Base-by-base conservation (phyloP, 1,140 invertebrate genomes). In the Pseudomyrmex gracilis region DNA sequence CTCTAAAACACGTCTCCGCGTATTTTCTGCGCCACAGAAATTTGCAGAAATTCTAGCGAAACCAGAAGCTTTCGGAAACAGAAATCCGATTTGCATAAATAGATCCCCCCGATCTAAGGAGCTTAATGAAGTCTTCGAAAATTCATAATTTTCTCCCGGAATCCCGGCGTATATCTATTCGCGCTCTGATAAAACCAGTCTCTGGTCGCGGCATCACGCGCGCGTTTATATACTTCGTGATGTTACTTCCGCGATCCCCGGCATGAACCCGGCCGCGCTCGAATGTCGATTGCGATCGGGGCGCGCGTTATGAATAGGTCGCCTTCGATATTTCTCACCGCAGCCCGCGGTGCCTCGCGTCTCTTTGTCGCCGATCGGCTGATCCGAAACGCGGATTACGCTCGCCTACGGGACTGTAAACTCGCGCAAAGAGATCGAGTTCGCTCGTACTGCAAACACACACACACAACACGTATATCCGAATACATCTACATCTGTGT, bases 331-430 rank as follows among this genome's bases (percentile, higher is more conserved):
- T 71, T 76, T 85, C 74, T 85, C 83, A 43, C 60, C 55, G 34
- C 34, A 34, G 34, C 34, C 34, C 34, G 34, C 34, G 49, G 51
- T 45, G 12, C 55, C 2, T 4, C 43, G 61, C 13, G 57, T 47
- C 58, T 70, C 84, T 86, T 86, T 89, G 85, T 86, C 77, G 83
- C 82, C 82, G 80, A 67, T 78, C 60, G 47, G 70, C 17, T 85
- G 89, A 90, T 88, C 85, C 86, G 84, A 87, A 83, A 73, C 86
- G 68, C 83, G 90, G 89, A 90, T 90, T 90, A 87, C 71, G 73
- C 85, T 76, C 61, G 34, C 82, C 67, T 67, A 15, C 47, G 24
- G 17, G 84, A 64, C 76, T 83, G 85, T 87, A 88, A 83, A 89
- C 82, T 86, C 85, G 82, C 80, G 76, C 82, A 43, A 34, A 64